phyloP scores from a whole-genome alignment of 2,888 invertebrate genomes.

The Archips xylosteana region DNA sequence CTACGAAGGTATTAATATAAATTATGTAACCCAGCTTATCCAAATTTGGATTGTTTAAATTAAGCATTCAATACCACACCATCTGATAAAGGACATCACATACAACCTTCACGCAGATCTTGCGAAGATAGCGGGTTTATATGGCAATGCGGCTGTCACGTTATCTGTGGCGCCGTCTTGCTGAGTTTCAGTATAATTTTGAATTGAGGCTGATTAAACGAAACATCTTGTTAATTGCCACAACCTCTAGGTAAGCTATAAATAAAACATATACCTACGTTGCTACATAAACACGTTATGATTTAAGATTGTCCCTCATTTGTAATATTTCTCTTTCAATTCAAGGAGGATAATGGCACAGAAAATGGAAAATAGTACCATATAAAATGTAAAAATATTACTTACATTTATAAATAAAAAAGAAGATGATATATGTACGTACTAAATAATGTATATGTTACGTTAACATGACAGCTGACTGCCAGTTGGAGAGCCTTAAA shows the following conservation, averaged over 20 bases:
- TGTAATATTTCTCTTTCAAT: no score
- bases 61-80: constrained; percentile 16
- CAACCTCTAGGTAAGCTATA: not conserved
- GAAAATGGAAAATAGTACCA: no score
- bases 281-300: no score
- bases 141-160: constrained; percentile 20
- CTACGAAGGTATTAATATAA: constrained; percentile 6
- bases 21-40: constrained; percentile 10
- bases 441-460: no score
- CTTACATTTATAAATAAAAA: no score
- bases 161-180: constrained; percentile 20
- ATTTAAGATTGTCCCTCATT: no score
- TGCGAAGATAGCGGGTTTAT: constrained; percentile 14
- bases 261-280: not conserved
- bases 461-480: not conserved
- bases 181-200: not conserved
- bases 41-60: constrained; percentile 9
- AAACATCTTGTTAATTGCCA: not conserved
- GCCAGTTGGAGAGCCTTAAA: not conserved
- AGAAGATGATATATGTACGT: no score
- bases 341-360: no score
- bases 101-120: constrained; percentile 26
- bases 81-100: constrained; percentile 30
- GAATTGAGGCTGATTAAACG: not conserved
- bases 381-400: no score